Base-by-base conservation (phyloP, 1,140 invertebrate genomes). In the Danaus melanippus region DNA sequence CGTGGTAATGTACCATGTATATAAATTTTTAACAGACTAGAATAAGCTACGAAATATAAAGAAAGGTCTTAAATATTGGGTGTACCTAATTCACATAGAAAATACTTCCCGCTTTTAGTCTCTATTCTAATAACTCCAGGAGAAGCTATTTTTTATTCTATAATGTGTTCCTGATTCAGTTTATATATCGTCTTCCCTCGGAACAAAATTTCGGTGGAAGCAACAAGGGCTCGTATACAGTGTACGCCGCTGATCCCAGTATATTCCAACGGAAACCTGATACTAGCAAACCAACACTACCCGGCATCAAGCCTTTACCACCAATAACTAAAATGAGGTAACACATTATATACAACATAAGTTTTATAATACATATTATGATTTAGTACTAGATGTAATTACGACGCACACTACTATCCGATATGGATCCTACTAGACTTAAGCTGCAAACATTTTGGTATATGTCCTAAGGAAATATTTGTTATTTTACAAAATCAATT, bases 121-220 rank as follows among this genome's bases (percentile, higher is more conserved):
- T 32, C 21, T 32, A 32, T 32, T 32, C 7, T 32, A 32, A 32
- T 32, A 32, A 46, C 44, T 12, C 44, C 12, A 4, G n/a, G n/a
- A 45, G n/a, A 10, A 43, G 8, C n/a, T 41, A 15, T 15, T 1
- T 15, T 15, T 15, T 15, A 48, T 53, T 12, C 5, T 12, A 3
- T 8, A 39, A 10, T 50, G 32, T 49, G 42, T 12, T 42, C 1
- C 11, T 10, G 32, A 77, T 74, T 10, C 61, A 92, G 91, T 91
- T 95, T 32, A 94, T 94, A 74, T 94, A 94, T 67, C 89, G 92
- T 3, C 79, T 94, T 43, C 92, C 93, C 11, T 92, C 92, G 0
- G 85, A 93, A 46, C 90, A 90, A 62, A 84, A 82, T 60, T 92
- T 92, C 66, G 90, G 90, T 5, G 92, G 91, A 12, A 81, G 84